A percentile compares a stretch with the other conserved stretches of the same genome.
Evolutionary conservation across 2,888 invertebrate genomes (phyloP).

Genomic region (Automeris io): DNA sequence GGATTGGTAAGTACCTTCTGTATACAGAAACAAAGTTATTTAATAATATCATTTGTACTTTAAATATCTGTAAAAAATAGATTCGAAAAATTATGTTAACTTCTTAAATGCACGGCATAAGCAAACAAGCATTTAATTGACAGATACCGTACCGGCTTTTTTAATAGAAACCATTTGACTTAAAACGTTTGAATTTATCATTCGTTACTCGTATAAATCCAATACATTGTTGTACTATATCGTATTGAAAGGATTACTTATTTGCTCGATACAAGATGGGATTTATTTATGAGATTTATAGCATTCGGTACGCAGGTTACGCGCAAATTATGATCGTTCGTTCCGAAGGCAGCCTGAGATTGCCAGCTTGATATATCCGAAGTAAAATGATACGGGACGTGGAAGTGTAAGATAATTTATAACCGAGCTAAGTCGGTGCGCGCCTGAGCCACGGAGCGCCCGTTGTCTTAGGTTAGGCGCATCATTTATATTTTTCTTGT

Average conservation of each 20-base stretch:
- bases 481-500: slow-evolving; percentile 74
- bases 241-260: slow-evolving; percentile 37
- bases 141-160: neutral
- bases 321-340: slow-evolving; percentile 61
- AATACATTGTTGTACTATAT: slow-evolving; percentile 38
- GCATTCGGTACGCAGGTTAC: slow-evolving; percentile 33
- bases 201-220: slow-evolving; percentile 37
- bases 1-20: too few species aligned
- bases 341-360: slow-evolving; percentile 52
- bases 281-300: slow-evolving; percentile 54
- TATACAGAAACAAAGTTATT: too few species aligned
- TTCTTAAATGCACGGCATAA: too few species aligned
- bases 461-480: slow-evolving; percentile 67
- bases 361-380: slow-evolving; percentile 61
- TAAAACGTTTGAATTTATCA: slow-evolving; percentile 23
- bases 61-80: too few species aligned
- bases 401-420: slow-evolving; percentile 68
- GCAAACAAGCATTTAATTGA: too few species aligned
- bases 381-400: slow-evolving; percentile 66
- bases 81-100: too few species aligned
- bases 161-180: neutral
- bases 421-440: slow-evolving; percentile 55
- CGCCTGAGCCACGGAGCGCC: slow-evolving; percentile 46
- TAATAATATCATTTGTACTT: too few species aligned
- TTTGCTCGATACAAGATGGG: slow-evolving; percentile 43